A percentile compares a stretch with the other conserved stretches of the same genome.
Conservation (phyloP, 1,140 invertebrate genomes). For the Coptotermes formosanus region DNA sequence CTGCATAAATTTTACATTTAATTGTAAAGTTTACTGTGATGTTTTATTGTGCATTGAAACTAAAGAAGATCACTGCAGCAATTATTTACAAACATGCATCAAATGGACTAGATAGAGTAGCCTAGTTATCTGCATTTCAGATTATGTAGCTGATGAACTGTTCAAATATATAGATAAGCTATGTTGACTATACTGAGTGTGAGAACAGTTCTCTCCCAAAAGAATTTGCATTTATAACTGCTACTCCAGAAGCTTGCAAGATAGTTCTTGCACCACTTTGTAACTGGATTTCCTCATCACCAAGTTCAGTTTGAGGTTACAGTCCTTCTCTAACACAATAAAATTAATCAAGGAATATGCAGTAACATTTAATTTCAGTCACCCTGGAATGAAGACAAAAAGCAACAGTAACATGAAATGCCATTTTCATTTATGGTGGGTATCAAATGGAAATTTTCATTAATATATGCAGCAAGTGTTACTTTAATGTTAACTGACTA, state of each 20-base stretch:
- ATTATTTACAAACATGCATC: background rate
- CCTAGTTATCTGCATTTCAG: background rate
- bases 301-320: no score
- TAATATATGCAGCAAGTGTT: no score
- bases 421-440: background rate
- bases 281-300: background rate
- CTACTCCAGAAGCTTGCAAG: no score
- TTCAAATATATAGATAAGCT: background rate
- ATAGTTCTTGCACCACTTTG: background rate
- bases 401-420: conserved; percentile 1
- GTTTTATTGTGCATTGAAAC: background rate
- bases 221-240: no score
- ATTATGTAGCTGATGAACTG: background rate
- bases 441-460: conserved; percentile 3
- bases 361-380: background rate
- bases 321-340: no score
- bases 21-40: background rate
- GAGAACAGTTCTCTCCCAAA: background rate
- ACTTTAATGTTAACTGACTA: no score
- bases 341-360: background rate
- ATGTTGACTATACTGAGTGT: background rate
- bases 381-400: background rate
- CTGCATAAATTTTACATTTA: background rate
- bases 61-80: background rate
- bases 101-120: conserved; percentile 12